Base-by-base conservation (phyloP, 2,113 vertebrate genomes). In the Anthoscopus minutus region DNA sequence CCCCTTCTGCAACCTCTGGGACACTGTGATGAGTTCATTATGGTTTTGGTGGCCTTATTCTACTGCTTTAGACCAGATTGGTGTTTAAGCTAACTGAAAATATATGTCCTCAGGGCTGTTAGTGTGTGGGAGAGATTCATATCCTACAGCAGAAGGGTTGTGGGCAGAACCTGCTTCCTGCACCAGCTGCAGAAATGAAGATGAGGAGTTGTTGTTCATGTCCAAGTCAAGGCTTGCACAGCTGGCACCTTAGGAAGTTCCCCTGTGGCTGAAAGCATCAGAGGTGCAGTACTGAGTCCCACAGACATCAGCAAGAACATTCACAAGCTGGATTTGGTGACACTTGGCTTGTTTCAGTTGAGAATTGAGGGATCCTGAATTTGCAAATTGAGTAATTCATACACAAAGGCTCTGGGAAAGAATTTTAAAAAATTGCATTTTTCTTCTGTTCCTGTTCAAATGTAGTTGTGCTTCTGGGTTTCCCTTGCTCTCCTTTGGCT, bases 381-480 rank as follows among this genome's bases (percentile, higher is more conserved):
- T 73, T 94, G 37, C 31, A 57, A 20, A 73, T 37, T 33, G 23
- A 62, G 9, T 57, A 48, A 57, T 51, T 81, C 47, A 11, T 51
- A 54, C 0, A 1, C 44, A 78, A 56, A 81, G 18, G 15, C 15
- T 19, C 13, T 78, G 37, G 17, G 15, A 71, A 70, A 47, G 30
- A 58, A 74, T 40, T 15, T 4, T 2, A 2, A 44, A 24, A 23
- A 6, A 3, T 7, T 16, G 1, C 7, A 3, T 28, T 44, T 77
- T 73, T 74, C 21, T 24, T 73, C 10, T 40, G 22, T 56, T 69
- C 1, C 33, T 84, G 24, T 91, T 78, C 25, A 70, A 24, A 71
- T 88, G 58, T 64, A 38, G 11, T 45, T 67, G 22, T 81, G 17
- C 17, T 85, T 89, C 38, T 84, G 27, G 6, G 15, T 81, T 89